These are phyloP conservation scores for Dendropsophus ebraccatus DNA, from an alignment of 2,113 vertebrate species.

Conservation along the genomic window DNA sequence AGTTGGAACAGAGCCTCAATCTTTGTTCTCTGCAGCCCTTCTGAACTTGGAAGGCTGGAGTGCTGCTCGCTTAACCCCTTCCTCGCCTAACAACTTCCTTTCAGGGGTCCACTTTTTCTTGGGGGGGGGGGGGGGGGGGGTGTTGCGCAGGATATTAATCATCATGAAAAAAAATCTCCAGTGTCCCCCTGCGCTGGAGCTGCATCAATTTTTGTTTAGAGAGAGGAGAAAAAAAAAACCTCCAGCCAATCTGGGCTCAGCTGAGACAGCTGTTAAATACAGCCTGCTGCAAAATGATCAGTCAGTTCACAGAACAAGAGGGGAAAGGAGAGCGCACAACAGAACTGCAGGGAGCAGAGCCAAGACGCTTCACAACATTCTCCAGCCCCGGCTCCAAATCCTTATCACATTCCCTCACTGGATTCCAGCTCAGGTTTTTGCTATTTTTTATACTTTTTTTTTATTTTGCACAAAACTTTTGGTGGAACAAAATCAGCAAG, in stretches of 20 bases:
- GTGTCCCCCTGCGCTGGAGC: not conserved
- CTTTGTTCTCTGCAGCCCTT: conserved; percentile 1
- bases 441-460: not conserved
- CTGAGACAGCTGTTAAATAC: conserved; percentile 56
- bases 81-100: conserved; percentile 17
- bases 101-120: not conserved
- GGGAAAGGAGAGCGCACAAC: not conserved
- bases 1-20: conserved; percentile 29
- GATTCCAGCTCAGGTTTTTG: not conserved
- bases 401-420: conserved; percentile 2
- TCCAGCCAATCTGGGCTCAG: conserved; percentile 53
- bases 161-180: conserved; percentile 14
- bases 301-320: conserved; percentile 41
- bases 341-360: not conserved
- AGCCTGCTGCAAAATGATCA: conserved; percentile 12
- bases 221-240: not conserved
- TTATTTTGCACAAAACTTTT: too few relatives aligned
- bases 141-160: conserved; percentile 12
- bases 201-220: conserved; percentile 41
- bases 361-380: conserved; percentile 1
- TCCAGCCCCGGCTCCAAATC: not conserved
- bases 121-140: not conserved
- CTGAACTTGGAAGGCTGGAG: conserved; percentile 8
- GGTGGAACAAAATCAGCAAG: not conserved
- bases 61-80: conserved; percentile 2